Percentiles rank a stretch among this genome's conserved stretches.
phyloP scores from a whole-genome alignment of 2,113 vertebrate species.

The Mustela nigripes region DNA sequence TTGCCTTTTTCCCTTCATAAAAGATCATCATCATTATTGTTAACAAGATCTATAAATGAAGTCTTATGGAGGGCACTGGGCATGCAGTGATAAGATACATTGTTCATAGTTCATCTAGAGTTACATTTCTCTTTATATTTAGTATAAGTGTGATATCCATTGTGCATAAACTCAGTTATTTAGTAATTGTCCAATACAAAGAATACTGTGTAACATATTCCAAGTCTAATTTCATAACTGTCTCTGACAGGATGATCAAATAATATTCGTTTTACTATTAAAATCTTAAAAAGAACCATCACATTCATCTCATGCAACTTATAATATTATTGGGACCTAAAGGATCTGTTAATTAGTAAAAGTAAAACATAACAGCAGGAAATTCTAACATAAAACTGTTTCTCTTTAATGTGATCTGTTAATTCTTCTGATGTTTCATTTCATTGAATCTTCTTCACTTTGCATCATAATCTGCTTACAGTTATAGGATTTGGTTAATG shows the following conservation, averaged over 20 bases:
- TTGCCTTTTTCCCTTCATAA: neutral
- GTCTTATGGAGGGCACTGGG: neutral
- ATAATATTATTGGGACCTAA: neutral
- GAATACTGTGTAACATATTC: neutral
- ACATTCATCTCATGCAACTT: neutral
- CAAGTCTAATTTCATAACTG: neutral
- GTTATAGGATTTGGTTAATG: neutral
- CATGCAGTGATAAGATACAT: neutral
- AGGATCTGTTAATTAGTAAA: neutral
- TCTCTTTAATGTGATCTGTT: neutral
- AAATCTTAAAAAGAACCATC: neutral
- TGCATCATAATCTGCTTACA: neutral
- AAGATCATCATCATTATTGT: neutral
- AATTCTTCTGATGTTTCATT: neutral
- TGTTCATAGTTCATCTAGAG: neutral
- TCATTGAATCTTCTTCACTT: neutral
- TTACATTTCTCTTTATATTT: neutral
- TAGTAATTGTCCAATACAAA: neutral
- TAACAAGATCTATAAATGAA: neutral
- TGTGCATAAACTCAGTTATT: neutral
- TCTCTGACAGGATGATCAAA: neutral
- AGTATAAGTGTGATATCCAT: neutral
- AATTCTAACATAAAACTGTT: neutral
- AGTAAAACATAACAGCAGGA: neutral
- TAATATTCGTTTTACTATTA: neutral